These are phyloP conservation scores for Neolamprologus modestus DNA, from an alignment of 2,113 vertebrate species.

Conservation along the genomic window DNA sequence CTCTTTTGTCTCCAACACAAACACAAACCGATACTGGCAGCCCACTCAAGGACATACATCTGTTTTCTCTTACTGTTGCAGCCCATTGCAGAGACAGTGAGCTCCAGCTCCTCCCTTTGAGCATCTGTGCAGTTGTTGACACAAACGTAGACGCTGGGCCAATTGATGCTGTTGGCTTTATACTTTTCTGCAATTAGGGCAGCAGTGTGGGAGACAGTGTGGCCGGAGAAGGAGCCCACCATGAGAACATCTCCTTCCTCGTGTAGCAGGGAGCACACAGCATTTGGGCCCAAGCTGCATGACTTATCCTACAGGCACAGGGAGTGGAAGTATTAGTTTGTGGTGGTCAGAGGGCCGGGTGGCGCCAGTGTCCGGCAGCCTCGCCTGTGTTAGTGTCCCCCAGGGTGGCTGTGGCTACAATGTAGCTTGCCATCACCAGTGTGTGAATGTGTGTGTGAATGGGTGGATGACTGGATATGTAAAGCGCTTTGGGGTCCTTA, in stretches of 20 bases:
- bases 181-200: conserved; percentile 52
- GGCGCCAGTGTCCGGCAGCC: too few relatives aligned
- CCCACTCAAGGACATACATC: background rate
- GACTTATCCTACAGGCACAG: conserved; percentile 79
- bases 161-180: background rate
- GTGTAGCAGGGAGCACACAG: conserved; percentile 68
- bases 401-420: too few relatives aligned
- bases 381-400: rapidly evolving
- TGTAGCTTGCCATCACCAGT: too few relatives aligned
- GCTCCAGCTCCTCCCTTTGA: conserved; percentile 70
- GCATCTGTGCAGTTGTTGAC: conserved; percentile 56
- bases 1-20: background rate
- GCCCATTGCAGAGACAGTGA: conserved; percentile 68
- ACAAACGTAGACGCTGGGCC: conserved; percentile 74
- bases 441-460: too few relatives aligned
- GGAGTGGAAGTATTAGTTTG: background rate
- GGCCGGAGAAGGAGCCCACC: conserved; percentile 74
- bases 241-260: conserved; percentile 76
- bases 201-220: conserved; percentile 79
- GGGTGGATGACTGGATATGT: too few relatives aligned
- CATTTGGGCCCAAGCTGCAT: conserved; percentile 79
- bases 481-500: too few relatives aligned
- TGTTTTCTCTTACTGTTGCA: conserved; percentile 77
- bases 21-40: background rate
- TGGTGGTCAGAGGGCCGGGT: background rate